Evolutionary conservation across 2,113 vertebrate genomes (phyloP).

Genomic region (Melospiza georgiana): DNA sequence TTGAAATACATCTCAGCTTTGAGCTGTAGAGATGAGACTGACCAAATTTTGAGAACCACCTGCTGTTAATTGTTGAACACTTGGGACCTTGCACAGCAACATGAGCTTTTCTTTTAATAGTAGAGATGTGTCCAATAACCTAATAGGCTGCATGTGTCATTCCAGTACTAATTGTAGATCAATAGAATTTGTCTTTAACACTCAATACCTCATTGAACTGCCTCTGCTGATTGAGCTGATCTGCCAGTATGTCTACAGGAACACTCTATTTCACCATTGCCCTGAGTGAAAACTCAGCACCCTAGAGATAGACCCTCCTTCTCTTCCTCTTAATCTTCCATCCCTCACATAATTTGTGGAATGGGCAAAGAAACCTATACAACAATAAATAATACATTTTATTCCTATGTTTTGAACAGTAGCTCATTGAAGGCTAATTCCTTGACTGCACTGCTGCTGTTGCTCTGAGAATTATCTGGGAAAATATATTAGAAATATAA

Average conservation of each 20-base stretch:
- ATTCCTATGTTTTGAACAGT: neutral
- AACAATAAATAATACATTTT: neutral
- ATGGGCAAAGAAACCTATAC: neutral
- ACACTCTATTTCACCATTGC: neutral
- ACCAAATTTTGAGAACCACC: neutral
- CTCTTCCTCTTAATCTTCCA: neutral
- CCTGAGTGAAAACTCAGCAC: neutral
- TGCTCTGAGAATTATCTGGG: neutral
- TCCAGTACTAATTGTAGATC: conserved; percentile 1
- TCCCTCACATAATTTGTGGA: neutral
- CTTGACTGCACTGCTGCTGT: neutral
- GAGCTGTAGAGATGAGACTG: neutral
- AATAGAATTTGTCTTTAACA: neutral
- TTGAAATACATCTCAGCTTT: neutral
- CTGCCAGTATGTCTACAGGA: neutral
- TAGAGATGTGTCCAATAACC: neutral
- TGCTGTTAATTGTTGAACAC: neutral
- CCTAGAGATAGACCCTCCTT: neutral
- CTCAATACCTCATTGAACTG: neutral
- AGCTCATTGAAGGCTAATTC: neutral
- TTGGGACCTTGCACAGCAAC: neutral
- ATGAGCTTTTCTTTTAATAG: neutral
- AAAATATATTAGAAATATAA: neutral
- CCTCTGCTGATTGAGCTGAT: neutral
- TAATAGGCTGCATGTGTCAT: neutral